Evolutionary conservation across 53 echinoderm and acorn worm species (phyloP).

Genomic region (Actinopyga echinites): DNA sequence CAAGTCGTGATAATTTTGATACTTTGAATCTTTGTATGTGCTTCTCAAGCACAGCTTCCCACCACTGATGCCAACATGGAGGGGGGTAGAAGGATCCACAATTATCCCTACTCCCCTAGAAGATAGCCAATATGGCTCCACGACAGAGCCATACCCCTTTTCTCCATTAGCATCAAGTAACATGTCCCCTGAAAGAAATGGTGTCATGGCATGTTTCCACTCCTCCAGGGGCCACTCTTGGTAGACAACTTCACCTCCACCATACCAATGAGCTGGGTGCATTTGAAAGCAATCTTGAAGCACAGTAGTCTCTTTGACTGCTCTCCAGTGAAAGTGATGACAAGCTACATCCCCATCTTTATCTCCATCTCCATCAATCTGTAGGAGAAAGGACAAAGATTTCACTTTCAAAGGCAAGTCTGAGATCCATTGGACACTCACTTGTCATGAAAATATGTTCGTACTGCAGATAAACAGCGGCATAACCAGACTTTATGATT

Average conservation of each 20-base stretch:
- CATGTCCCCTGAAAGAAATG: slow-evolving; percentile 75
- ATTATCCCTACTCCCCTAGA: slow-evolving; percentile 73
- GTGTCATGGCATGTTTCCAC: slow-evolving; percentile 65
- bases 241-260: slow-evolving; percentile 65
- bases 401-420: not conserved
- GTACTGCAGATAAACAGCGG: too few species aligned
- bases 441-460: too few species aligned
- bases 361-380: not conserved
- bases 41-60: slow-evolving; percentile 70
- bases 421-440: not conserved
- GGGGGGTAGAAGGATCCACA: slow-evolving; percentile 62
- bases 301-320: slow-evolving; percentile 7
- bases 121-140: slow-evolving; percentile 88
- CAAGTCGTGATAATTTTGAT: slow-evolving; percentile 36
- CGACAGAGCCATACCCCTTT: slow-evolving; percentile 71
- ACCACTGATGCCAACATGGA: slow-evolving; percentile 75
- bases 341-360: slow-evolving; percentile 38
- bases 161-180: slow-evolving; percentile 23
- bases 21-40: slow-evolving; percentile 59
- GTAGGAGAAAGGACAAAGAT: not conserved
- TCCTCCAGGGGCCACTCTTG: slow-evolving; percentile 87
- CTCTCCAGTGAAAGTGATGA: slow-evolving; percentile 56
- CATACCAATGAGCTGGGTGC: slow-evolving; percentile 78
- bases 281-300: slow-evolving; percentile 76
- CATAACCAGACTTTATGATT: too few species aligned